Evolutionary conservation across 2,113 vertebrate genomes (phyloP).

Genomic region (Petromus typicus): DNA sequence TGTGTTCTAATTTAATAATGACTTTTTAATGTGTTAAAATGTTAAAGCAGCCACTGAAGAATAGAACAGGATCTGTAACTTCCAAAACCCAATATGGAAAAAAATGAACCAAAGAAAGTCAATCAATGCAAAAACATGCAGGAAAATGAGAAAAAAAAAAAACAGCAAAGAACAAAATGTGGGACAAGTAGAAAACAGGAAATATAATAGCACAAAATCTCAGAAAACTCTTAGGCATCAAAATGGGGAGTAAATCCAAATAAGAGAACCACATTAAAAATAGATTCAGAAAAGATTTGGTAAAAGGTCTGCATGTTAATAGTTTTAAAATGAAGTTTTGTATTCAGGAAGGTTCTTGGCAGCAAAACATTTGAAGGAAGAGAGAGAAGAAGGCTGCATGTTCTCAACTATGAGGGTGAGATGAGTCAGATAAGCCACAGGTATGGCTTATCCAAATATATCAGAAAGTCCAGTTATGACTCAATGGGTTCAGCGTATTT

Average conservation of each 20-base stretch:
- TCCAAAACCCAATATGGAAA: slow-evolving; percentile 53
- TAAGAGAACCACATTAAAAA: neutral
- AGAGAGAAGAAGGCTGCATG: neutral
- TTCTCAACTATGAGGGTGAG: neutral
- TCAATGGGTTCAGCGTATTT: neutral
- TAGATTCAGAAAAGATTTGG: slow-evolving; percentile 3
- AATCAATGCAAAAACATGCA: neutral
- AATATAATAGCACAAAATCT: neutral
- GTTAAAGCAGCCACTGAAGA: slow-evolving; percentile 70
- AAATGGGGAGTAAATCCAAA: neutral
- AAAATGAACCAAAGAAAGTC: slow-evolving; percentile 69
- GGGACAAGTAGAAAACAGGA: neutral
- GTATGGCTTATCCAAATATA: neutral
- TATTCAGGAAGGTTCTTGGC: neutral
- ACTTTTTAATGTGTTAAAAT: slow-evolving; percentile 78
- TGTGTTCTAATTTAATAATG: slow-evolving; percentile 74
- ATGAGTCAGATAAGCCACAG: neutral
- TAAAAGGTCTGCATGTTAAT: neutral
- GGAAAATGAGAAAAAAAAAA: neutral
- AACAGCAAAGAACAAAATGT: neutral
- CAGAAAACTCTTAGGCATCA: neutral
- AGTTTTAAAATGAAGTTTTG: slow-evolving; percentile 3
- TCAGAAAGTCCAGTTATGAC: neutral
- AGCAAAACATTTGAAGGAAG: neutral
- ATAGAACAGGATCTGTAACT: slow-evolving; percentile 67